Evolutionary conservation across 1,140 invertebrate species (phyloP).

Genomic region (Cylas formicarius): DNA sequence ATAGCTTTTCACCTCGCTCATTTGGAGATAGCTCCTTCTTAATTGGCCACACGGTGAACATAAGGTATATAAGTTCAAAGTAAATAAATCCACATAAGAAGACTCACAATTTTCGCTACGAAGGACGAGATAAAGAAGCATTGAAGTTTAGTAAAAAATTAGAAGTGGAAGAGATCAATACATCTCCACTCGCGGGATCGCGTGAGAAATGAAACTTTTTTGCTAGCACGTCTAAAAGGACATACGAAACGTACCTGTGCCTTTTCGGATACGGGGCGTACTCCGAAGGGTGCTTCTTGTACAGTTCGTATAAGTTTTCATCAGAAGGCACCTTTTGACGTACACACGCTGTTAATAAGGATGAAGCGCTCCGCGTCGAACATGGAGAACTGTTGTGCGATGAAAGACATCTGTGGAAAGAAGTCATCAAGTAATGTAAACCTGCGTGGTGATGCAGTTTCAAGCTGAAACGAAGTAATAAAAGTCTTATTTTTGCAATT

Average conservation of each 20-base stretch:
- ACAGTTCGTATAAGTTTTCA: constrained; percentile 68
- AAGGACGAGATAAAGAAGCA: too few relatives aligned
- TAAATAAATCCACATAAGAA: too few relatives aligned
- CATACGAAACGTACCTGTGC: constrained; percentile 25
- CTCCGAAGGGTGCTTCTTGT: constrained; percentile 43
- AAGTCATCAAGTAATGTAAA: background rate
- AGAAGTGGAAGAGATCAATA: background rate
- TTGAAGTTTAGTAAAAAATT: background rate
- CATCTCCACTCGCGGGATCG: background rate
- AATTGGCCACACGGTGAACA: too few relatives aligned
- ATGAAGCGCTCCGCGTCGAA: constrained; percentile 52
- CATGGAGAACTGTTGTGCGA: constrained; percentile 57
- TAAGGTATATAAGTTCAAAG: too few relatives aligned
- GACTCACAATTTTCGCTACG: too few relatives aligned
- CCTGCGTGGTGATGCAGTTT: background rate
- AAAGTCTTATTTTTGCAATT: too few relatives aligned
- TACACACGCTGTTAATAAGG: constrained; percentile 77
- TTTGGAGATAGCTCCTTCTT: too few relatives aligned
- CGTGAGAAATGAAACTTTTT: too few relatives aligned
- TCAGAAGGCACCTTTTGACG: constrained; percentile 73
- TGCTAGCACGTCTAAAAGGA: too few relatives aligned
- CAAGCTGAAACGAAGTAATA: too few relatives aligned
- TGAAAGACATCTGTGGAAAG: constrained; percentile 57
- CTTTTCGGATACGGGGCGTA: constrained; percentile 59
- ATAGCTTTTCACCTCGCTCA: too few relatives aligned